These are phyloP conservation scores for Pseudorectes ferrugineus DNA, from an alignment of 2,113 vertebrate genomes.

Conservation along the genomic window DNA sequence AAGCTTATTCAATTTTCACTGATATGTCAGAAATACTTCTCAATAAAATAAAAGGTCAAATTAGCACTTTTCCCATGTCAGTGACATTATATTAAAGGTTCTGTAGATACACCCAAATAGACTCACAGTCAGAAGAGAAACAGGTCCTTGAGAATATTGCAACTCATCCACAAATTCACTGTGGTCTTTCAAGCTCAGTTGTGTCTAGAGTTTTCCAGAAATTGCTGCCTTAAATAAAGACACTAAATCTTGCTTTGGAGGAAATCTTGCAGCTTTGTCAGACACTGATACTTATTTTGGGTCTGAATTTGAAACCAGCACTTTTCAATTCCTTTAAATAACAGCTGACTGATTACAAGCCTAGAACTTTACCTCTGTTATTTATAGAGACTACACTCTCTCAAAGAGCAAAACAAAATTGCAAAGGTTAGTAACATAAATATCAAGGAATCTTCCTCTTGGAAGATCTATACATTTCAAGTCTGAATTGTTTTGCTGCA, in stretches of 20 bases:
- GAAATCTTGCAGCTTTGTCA: neutral
- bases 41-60: constrained; percentile 1
- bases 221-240: neutral
- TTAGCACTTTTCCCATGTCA: neutral
- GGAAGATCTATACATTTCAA: neutral
- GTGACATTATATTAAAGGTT: neutral
- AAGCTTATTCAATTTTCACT: neutral
- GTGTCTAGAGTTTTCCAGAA: neutral
- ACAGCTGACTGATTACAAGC: neutral
- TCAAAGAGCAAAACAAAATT: constrained; percentile 20
- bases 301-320: neutral
- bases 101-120: neutral
- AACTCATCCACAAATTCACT: neutral
- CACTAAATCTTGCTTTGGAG: neutral
- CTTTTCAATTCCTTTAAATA: constrained; percentile 6
- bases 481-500: neutral
- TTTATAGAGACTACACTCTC: neutral
- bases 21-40: neutral
- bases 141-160: neutral
- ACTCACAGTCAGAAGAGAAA: neutral
- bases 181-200: neutral
- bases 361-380: constrained; percentile 2
- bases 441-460: neutral
- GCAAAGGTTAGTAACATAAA: constrained; percentile 22
- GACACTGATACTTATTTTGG: neutral